Percentiles rank a stretch among this genome's conserved stretches.
Conservation (phyloP, 2,888 invertebrate genomes). For the Epinotia bilunana region DNA sequence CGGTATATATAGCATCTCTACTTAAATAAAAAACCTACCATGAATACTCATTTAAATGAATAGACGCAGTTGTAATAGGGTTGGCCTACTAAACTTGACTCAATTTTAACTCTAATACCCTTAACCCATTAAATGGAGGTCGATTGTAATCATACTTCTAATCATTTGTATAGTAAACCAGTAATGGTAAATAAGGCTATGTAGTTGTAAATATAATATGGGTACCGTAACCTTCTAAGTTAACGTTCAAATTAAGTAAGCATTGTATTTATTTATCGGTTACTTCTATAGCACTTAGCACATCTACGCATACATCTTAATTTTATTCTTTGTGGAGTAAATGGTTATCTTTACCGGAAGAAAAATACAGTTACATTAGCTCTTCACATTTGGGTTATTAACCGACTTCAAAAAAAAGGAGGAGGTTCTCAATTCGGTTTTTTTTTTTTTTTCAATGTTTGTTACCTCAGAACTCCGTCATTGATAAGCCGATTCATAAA, state of each 20-base stretch:
- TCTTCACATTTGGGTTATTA: too few species aligned
- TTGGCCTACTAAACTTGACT: conserved; percentile 26
- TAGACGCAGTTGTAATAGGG: background rate
- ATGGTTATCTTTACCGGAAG: too few species aligned
- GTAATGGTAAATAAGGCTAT: conserved; percentile 15
- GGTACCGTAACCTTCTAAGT: conserved; percentile 6
- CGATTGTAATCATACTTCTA: conserved; percentile 23
- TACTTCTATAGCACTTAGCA: too few species aligned
- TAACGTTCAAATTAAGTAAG: background rate
- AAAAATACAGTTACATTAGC: too few species aligned
- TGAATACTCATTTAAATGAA: conserved; percentile 11
- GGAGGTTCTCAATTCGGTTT: too few species aligned
- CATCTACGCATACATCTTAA: too few species aligned
- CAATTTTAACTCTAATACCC: conserved; percentile 3
- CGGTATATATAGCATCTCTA: background rate
- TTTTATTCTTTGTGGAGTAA: too few species aligned
- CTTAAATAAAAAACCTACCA: background rate
- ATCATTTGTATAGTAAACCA: conserved; percentile 16
- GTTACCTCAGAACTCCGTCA: too few species aligned
- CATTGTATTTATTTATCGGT: background rate
- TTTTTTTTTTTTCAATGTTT: too few species aligned
- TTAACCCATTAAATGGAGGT: conserved; percentile 25
- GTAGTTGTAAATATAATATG: conserved; percentile 17
- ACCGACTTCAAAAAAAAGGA: too few species aligned
- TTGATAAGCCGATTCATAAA: too few species aligned